Percentiles rank a stretch among this genome's conserved stretches.
phyloP scores from a whole-genome alignment of 1,140 invertebrate species.

The Macrosteles quadrilineatus region DNA sequence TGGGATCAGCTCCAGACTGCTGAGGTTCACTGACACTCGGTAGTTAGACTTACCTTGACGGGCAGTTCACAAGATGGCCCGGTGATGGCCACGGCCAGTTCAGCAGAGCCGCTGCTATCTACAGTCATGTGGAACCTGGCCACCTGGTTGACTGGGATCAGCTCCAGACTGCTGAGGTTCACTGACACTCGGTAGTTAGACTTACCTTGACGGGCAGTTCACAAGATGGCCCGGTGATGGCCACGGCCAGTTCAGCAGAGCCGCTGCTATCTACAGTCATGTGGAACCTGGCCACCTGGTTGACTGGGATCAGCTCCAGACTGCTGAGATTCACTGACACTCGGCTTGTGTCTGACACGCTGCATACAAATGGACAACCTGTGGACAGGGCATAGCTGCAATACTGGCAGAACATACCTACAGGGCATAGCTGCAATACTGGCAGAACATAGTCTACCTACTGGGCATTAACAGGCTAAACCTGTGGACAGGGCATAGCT shows the following conservation, averaged over 20 bases:
- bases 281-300: constrained; percentile 83
- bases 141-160: constrained; percentile 84
- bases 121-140: constrained; percentile 89
- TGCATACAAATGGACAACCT: constrained; percentile 86
- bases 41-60: too few relatives aligned
- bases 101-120: constrained; percentile 71
- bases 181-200: constrained; percentile 64
- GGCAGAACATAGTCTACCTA: too few relatives aligned
- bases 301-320: constrained; percentile 85
- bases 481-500: constrained; percentile 52
- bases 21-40: too few relatives aligned
- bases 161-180: constrained; percentile 76
- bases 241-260: constrained; percentile 82
- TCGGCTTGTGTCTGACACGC: constrained; percentile 77
- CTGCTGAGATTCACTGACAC: constrained; percentile 76
- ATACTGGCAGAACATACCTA: constrained; percentile 1
- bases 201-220: constrained; percentile 71
- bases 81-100: constrained; percentile 84
- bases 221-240: constrained; percentile 76
- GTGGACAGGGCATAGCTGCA: constrained; percentile 29
- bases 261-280: constrained; percentile 81
- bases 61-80: constrained; percentile 77
- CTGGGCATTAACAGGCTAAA: constrained; percentile 77
- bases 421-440: background rate
- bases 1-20: constrained; percentile 88